Evolutionary conservation across 1,140 invertebrate genomes (phyloP).

Genomic region (Spodoptera frugiperda): DNA sequence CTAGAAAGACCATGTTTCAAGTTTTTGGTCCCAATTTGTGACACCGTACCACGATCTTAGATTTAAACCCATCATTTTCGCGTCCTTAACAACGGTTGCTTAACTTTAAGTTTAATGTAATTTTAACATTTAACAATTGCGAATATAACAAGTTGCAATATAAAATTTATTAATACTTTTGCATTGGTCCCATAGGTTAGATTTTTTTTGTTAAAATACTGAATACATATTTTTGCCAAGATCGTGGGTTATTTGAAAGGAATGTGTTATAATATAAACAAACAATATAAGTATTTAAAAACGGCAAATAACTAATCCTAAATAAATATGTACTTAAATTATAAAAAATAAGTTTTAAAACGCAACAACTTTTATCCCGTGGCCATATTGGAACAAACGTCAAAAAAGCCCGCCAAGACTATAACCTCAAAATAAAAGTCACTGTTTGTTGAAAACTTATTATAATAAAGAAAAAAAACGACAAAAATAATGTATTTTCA

Average conservation of each 20-base stretch:
- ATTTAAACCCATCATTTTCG: conserved; percentile 20
- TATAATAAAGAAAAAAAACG: conserved; percentile 15
- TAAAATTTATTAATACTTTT: conserved; percentile 5
- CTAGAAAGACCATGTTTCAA: conserved; percentile 21
- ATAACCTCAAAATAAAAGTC: too few relatives aligned
- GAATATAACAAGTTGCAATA: background rate
- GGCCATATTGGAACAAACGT: conserved; percentile 14
- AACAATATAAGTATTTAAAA: background rate
- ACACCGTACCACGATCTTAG: conserved; percentile 24
- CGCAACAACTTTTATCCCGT: background rate
- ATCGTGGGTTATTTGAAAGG: conserved; percentile 14
- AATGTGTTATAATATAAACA: conserved; percentile 32
- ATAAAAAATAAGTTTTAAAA: background rate
- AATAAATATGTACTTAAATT: conserved; percentile 41
- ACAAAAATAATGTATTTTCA: conserved; percentile 22
- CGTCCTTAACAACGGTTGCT: conserved; percentile 22
- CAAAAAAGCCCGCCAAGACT: background rate
- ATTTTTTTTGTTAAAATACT: background rate
- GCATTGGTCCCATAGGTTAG: background rate
- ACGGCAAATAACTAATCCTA: conserved; percentile 29
- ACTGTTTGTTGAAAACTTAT: too few relatives aligned
- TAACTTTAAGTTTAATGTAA: conserved; percentile 9
- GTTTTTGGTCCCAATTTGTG: conserved; percentile 43
- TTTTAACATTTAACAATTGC: conserved; percentile 13
- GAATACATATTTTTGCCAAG: background rate